Percentiles rank a stretch among this genome's conserved stretches.
Evolutionary conservation across 2,797 vertebrate species (phyloP).

Genomic region (Oceanodroma leucorhoa): DNA sequence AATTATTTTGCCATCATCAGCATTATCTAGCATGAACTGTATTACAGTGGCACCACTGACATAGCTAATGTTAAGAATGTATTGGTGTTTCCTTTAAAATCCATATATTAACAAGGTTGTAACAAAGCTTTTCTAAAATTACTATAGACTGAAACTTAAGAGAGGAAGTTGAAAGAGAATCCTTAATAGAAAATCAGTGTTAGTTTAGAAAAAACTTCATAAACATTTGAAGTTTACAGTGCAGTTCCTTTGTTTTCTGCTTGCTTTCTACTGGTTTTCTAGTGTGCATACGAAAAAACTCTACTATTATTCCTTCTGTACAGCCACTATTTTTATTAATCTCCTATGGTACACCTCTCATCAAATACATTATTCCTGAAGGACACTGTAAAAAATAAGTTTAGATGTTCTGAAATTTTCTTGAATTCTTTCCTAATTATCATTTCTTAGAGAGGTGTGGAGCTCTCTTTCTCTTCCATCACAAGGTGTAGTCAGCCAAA

Average conservation of each 20-base stretch:
- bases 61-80: background rate
- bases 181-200: background rate
- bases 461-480: background rate
- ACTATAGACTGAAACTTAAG: background rate
- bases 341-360: background rate
- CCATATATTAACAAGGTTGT: background rate
- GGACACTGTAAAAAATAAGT: background rate
- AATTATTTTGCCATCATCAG: slow-evolving; percentile 42
- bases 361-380: background rate
- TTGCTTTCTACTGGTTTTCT: background rate
- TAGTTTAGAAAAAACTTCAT: background rate
- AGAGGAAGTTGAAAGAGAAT: background rate
- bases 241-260: background rate
- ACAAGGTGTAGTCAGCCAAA: background rate
- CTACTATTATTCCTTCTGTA: background rate
- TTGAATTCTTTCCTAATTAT: background rate
- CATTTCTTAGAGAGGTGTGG: background rate
- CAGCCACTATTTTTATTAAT: background rate
- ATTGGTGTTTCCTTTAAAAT: slow-evolving; percentile 23
- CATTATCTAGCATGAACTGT: background rate
- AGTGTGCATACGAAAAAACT: background rate
- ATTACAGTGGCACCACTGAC: slow-evolving; percentile 1
- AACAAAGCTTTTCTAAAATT: slow-evolving; percentile 21
- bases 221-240: background rate
- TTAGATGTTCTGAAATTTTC: background rate